Base-by-base conservation (phyloP, 2,113 vertebrate genomes). In the Rhombomys opimus region DNA sequence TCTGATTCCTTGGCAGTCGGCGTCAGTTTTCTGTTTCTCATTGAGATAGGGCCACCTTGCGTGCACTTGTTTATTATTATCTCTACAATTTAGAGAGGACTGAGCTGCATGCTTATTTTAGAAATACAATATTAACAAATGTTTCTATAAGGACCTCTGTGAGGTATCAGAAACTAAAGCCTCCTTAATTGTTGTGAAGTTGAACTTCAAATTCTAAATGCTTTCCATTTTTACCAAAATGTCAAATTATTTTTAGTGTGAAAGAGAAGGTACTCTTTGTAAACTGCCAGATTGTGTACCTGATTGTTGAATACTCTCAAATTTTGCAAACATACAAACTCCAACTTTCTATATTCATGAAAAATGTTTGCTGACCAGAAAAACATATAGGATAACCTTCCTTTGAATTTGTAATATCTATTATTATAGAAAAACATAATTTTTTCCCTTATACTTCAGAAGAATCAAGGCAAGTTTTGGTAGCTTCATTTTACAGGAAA, bases 241-340 rank as follows among this genome's bases (percentile, higher is more conserved):
- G 95, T 97, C 96, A 96, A 92, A 97, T 97, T 97, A 98, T 97
- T 97, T 98, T 97, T 91, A 86, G 90, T 95, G 35, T 90, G 81
- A 95, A 95, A 93, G 82, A 84, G 54, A 95, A 85, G 14, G 52
- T 46, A 95, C 15, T 96, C 73, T 84, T 91, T 95, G 76, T 89
- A 96, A 94, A 95, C 80, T 89, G 65, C 63, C 94, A 96, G 93
- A 95, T 97, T 98, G 95, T 80, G 70, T 95, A 96, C 86, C 95
- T 97, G 94, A 93, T 54, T 93, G 63, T n/a, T 94, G 78, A 96
- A 94, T 13, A 61, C 84, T 95, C 94, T 77, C 94, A 97, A 96
- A 91, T 94, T 95, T 68, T 78, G 87, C 67, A 95, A 96, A 84
- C 8, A 93, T 59, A 96, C 59, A 93, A 97, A 87, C 78, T 54